phyloP scores from a whole-genome alignment of 2,113 vertebrate genomes.

The Fulica atra region DNA sequence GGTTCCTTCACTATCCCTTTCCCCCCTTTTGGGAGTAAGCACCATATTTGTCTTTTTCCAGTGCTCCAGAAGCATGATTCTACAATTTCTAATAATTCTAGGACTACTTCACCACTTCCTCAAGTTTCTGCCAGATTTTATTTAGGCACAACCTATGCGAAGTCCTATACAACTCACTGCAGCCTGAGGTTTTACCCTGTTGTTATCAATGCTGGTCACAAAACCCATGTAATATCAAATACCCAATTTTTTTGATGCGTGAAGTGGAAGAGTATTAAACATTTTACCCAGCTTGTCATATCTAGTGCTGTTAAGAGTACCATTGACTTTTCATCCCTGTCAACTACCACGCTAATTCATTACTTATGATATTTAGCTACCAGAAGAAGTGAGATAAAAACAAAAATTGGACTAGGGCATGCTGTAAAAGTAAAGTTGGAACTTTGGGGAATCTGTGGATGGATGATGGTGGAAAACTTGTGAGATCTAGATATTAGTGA shows the following conservation, averaged over 20 bases:
- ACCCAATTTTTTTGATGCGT: background rate
- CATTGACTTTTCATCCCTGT: background rate
- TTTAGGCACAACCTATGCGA: background rate
- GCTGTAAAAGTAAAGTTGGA: background rate
- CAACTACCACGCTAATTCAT: background rate
- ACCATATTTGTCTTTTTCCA: background rate
- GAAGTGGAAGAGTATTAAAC: background rate
- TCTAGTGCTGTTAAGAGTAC: rapidly evolving
- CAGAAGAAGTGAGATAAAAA: background rate
- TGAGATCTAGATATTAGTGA: background rate
- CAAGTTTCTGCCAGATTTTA: background rate
- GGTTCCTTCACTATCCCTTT: background rate
- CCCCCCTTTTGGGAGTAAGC: background rate
- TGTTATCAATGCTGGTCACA: background rate
- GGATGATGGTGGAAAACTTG: background rate
- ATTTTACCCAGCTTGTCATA: background rate
- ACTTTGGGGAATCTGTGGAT: background rate
- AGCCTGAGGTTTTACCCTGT: background rate
- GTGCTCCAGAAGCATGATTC: background rate
- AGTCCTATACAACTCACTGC: background rate
- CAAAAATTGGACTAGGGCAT: background rate
- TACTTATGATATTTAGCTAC: background rate
- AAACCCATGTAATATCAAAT: background rate
- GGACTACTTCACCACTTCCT: background rate
- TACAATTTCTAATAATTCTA: background rate